Base-by-base conservation (phyloP, 2,113 vertebrate genomes). In the Passer montanus region DNA sequence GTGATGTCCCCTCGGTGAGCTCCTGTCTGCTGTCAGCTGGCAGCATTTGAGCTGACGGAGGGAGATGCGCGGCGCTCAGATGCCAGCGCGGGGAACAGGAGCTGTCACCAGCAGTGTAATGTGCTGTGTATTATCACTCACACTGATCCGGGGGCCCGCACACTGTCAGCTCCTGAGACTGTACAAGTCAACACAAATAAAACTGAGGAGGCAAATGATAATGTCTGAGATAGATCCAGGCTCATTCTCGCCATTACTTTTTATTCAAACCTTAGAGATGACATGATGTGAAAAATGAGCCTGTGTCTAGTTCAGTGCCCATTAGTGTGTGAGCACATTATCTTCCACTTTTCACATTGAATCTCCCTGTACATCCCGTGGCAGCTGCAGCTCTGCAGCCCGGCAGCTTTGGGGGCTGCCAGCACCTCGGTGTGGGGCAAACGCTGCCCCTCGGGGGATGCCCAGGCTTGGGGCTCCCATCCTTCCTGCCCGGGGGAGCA, bases 121-220 rank as follows among this genome's bases (percentile, higher is more conserved):
- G 98, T 98, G 98, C 98, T 97, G 98, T 98, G 98, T 98, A 99
- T 99, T 99, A 99, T 99, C 99, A 98, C 98, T 98, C 98, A 98
- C 99, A 98, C 99, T 99, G 99, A 99, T 99, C 98, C 98, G 89
- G 97, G 97, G 98, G 98, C 98, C 98, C 96, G 88, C 97, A 97
- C 98, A 98, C 99, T 99, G 99, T 99, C 99, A 99, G 99, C 98
- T 98, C 98, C 98, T 98, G 98, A 98, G 98, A 99, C 98, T 98
- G 98, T 98, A 98, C 99, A 98, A 99, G 99, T 99, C 99, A 99
- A 99, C 99, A 99, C 99, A 99, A 99, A 99, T 99, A 99, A 99
- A 99, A 99, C 98, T 96, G 98, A 98, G 98, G 98, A 99, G 98
- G 98, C 98, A 98, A 98, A 98, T 98, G 98, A 98, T 99, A 98